phyloP scores from a whole-genome alignment of 2,888 invertebrate genomes.

The Melanotus villosus region DNA sequence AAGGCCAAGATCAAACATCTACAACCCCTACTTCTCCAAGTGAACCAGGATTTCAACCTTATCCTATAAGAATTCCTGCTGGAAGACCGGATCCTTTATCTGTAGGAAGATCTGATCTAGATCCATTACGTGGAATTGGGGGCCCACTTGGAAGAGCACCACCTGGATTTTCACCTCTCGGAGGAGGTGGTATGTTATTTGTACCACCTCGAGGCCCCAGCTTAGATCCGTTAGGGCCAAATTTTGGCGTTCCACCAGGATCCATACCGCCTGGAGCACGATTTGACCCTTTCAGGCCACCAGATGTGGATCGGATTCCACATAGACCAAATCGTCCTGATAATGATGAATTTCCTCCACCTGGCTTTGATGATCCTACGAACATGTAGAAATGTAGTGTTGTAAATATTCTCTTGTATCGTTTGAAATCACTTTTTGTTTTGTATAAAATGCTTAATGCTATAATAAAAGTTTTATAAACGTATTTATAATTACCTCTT shows the following conservation, averaged over 20 bases:
- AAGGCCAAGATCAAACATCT: neutral
- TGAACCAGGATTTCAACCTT: neutral
- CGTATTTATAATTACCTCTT: slow-evolving; percentile 65
- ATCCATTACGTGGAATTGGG: slow-evolving; percentile 76
- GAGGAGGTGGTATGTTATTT: slow-evolving; percentile 83
- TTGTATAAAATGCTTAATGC: too few species aligned
- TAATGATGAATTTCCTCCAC: slow-evolving; percentile 83
- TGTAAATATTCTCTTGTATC: slow-evolving; percentile 15
- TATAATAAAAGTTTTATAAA: too few species aligned
- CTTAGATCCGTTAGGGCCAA: slow-evolving; percentile 51
- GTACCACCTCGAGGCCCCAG: slow-evolving; percentile 72
- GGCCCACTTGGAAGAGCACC: slow-evolving; percentile 41
- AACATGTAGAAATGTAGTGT: slow-evolving; percentile 73
- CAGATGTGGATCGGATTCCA: slow-evolving; percentile 67
- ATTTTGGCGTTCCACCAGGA: slow-evolving; percentile 65
- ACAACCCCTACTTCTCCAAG: neutral
- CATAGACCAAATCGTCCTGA: slow-evolving; percentile 71
- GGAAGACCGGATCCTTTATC: slow-evolving; percentile 60
- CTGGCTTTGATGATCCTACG: slow-evolving; percentile 83
- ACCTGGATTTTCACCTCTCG: slow-evolving; percentile 54
- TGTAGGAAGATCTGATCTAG: slow-evolving; percentile 83
- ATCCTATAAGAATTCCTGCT: neutral
- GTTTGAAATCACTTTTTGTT: too few species aligned
- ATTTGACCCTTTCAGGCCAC: slow-evolving; percentile 88
- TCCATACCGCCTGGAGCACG: slow-evolving; percentile 84